Conservation (phyloP, 2,797 vertebrate species). For the Sphenodon punctatus region DNA sequence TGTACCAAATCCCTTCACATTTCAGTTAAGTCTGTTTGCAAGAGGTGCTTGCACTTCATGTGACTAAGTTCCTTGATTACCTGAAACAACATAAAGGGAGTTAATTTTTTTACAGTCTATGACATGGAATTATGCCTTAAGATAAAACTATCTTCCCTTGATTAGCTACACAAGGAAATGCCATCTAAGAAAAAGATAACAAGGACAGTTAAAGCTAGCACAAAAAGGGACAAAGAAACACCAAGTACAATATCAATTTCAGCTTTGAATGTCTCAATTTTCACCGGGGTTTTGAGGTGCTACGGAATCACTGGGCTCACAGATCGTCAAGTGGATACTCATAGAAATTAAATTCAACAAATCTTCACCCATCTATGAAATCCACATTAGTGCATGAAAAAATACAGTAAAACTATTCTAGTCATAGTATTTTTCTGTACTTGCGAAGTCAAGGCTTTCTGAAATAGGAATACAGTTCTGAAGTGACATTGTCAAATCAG, state of each 20-base stretch:
- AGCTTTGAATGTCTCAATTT: background rate
- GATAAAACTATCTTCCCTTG: background rate
- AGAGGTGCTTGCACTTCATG: background rate
- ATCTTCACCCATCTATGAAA: background rate
- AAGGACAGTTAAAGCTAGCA: background rate
- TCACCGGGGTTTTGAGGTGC: background rate
- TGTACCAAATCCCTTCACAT: background rate
- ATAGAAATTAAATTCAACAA: background rate
- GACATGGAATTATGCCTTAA: background rate
- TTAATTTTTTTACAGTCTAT: background rate
- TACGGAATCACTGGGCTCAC: background rate
- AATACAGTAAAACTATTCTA: conserved; percentile 1
- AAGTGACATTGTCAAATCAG: background rate
- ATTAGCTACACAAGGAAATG: background rate
- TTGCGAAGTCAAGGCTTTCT: background rate
- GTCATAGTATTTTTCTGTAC: background rate
- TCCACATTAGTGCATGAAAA: background rate
- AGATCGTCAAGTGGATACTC: background rate
- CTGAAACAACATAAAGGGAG: background rate
- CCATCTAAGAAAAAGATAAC: background rate
- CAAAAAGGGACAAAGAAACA: background rate
- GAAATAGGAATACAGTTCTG: background rate
- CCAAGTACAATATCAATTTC: background rate
- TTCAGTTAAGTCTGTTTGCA: background rate
- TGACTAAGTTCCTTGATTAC: background rate